phyloP scores from a whole-genome alignment of 2,113 vertebrate species.

The Gambusia holbrooki region DNA sequence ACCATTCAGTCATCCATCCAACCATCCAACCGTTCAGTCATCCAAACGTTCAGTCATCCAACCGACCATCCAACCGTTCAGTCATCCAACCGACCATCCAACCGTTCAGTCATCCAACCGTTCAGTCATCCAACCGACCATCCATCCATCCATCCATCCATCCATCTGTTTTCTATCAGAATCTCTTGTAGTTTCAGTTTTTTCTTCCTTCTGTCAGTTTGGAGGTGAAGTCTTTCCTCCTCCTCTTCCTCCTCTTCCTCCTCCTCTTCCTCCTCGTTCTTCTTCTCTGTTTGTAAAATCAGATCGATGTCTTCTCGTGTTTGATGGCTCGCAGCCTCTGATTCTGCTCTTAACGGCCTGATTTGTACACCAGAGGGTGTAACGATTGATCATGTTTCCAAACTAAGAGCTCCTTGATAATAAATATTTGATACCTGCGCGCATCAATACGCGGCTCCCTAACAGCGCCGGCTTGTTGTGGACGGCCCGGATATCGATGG shows the following conservation, averaged over 20 bases:
- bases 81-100: accelerated
- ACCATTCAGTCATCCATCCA: too few relatives aligned
- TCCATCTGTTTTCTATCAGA: too few relatives aligned
- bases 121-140: too few relatives aligned
- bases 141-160: too few relatives aligned
- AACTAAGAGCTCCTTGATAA: conserved; percentile 63
- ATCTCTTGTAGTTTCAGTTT: too few relatives aligned
- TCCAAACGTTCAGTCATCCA: too few relatives aligned
- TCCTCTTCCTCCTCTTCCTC: conserved; percentile 5
- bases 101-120: too few relatives aligned
- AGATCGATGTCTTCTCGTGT: conserved; percentile 44
- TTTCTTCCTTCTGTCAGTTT: background rate
- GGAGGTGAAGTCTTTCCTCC: background rate
- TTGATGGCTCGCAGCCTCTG: conserved; percentile 42
- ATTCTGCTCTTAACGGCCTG: conserved; percentile 53
- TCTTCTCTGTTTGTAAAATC: conserved; percentile 4
- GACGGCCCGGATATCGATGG: conserved; percentile 60
- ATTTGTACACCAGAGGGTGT: conserved; percentile 60
- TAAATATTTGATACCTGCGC: conserved; percentile 72
- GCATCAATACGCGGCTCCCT: conserved; percentile 59
- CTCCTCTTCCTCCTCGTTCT: background rate
- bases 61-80: too few relatives aligned
- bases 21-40: too few relatives aligned
- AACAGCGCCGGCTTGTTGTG: conserved; percentile 37
- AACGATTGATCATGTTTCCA: conserved; percentile 66